Evolutionary conservation across 2,797 vertebrate species (phyloP), one percentile per base, ranked within the genome.

Genomic region (Apodemus agrarius): DNA sequence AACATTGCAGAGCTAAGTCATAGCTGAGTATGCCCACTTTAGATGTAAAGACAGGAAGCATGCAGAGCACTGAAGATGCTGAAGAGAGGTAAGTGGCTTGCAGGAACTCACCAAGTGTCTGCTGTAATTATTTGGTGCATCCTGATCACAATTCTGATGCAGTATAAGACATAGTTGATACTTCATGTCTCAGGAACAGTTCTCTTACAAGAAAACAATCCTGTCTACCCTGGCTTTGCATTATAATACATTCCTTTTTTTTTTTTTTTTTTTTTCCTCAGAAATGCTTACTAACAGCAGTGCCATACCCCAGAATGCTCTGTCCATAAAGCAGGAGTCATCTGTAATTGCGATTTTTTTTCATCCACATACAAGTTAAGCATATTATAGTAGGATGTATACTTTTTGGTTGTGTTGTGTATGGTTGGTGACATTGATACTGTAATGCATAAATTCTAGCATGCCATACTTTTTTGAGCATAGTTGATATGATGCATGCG

Each of bases 301-400:
- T 74, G 9, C 81, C 49, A 22, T 52, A 52, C 46, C 31, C 72
- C 74, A 86, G 37, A 88, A 16, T 37, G 26, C 17, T 12, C 84
- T 21, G 57, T 69, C 49, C 74, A 95, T 87, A 93, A 94, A 69
- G 40, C 61, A 92, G 13, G 75, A 85, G 89, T 76, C 75, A 83
- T 57, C 74, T 89, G 31, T 85, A 52, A 7, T 93, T 85, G 59
- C 34, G 84, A 12, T n/a, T 52, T 96, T 52, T 96, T 82, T 29
- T 83, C 31, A 76, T 91, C 92, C 21, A 61, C 4, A 76, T 79
- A 16, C 7, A 78, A 61, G 46, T 78, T 43, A 54, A 10, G 37
- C 9, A 21, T 40, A 31, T 37, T 19, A 8, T 26, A 76, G n/a
- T 72, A 40, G 19, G 43, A 16, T 78, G 4, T 80, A 24, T 37